Percentiles rank a stretch among this genome's conserved stretches.
Evolutionary conservation across 1,140 invertebrate species (phyloP).

Genomic region (Lanistes nyassanus): DNA sequence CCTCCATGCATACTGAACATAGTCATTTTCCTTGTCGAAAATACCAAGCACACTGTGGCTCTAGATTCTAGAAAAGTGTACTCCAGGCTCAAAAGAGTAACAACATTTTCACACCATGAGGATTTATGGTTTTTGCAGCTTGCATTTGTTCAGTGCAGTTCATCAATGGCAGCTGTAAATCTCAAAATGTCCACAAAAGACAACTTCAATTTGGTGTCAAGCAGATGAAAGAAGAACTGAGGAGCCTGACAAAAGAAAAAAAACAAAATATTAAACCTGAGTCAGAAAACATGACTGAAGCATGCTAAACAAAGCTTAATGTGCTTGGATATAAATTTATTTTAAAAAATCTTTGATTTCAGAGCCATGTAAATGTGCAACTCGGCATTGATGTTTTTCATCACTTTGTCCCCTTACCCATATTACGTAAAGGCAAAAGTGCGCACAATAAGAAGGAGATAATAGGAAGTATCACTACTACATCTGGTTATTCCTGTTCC

Average conservation of each 20-base stretch:
- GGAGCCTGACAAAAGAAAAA: constrained; percentile 45
- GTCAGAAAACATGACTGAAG: neutral
- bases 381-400: neutral
- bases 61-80: no score
- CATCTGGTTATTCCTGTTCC: neutral
- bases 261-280: neutral
- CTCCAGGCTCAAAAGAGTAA: no score
- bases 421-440: no score
- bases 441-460: neutral
- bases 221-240: constrained; percentile 53
- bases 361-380: neutral
- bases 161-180: constrained; percentile 47
- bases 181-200: constrained; percentile 53
- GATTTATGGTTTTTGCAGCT: no score
- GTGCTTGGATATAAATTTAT: neutral
- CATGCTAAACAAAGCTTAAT: neutral
- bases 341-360: neutral
- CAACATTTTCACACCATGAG: no score
- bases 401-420: neutral
- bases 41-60: no score
- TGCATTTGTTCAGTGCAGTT: constrained; percentile 26
- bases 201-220: constrained; percentile 50
- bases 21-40: no score
- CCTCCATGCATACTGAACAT: no score
- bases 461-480: neutral